Conservation (phyloP, 23 tunicate genomes). For the Trididemnum nubilum region DNA sequence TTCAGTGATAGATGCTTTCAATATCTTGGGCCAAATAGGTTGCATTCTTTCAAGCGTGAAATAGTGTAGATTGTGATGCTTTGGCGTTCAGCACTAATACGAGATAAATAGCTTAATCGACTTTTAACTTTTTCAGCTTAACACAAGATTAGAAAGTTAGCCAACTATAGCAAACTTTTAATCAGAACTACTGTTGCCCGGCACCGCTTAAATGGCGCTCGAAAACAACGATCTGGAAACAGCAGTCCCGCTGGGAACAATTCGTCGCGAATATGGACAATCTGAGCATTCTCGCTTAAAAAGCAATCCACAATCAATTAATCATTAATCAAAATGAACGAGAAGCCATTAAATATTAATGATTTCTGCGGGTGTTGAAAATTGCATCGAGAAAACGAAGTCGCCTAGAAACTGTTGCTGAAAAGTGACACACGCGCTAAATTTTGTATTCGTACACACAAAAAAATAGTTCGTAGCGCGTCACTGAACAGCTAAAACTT, state of each 20-base stretch:
- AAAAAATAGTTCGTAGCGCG: too few species aligned
- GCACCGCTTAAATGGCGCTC: neutral
- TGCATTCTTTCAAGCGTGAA: neutral
- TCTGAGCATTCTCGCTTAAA: neutral
- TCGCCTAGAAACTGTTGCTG: too few species aligned
- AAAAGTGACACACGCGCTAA: too few species aligned
- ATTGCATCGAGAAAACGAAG: neutral
- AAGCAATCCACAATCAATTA: neutral
- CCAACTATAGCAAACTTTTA: neutral
- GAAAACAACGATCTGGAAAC: neutral
- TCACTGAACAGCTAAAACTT: too few species aligned
- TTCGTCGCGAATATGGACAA: neutral
- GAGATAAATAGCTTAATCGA: neutral
- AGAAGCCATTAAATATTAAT: conserved; percentile 7
- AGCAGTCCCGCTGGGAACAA: too few species aligned
- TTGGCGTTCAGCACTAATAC: neutral
- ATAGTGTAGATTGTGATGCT: neutral
- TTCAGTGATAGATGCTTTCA: neutral
- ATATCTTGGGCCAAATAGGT: neutral
- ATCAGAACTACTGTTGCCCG: neutral
- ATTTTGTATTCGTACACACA: too few species aligned
- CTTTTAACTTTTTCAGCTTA: neutral
- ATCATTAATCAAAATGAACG: neutral
- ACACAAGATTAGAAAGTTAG: neutral
- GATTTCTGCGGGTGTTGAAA: neutral